A percentile compares a stretch with the other conserved stretches of the same genome.
Conservation (phyloP, 2,888 invertebrate genomes). For the Marasmarcha lunaedactyla region DNA sequence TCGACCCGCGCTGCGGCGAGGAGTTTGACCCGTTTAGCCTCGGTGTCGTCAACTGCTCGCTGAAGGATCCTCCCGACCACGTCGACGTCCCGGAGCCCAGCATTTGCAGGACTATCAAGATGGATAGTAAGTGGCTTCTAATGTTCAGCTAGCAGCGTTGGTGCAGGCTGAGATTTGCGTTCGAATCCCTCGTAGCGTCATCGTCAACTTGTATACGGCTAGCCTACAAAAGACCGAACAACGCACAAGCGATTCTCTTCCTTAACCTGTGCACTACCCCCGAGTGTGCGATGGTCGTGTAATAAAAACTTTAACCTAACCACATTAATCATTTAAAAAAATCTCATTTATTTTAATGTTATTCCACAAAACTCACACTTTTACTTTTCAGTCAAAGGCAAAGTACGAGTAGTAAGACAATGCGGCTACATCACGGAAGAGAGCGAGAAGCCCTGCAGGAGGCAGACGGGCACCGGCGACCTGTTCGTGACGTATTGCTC, state of each 20-base stretch:
- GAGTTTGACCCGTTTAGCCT: conserved; percentile 88
- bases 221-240: too few relatives aligned
- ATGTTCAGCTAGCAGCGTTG: too few relatives aligned
- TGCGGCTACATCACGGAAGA: conserved; percentile 83
- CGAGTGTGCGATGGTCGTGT: too few relatives aligned
- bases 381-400: conserved; percentile 81
- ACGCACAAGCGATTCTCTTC: too few relatives aligned
- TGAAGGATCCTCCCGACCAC: conserved; percentile 78
- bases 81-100: conserved; percentile 71
- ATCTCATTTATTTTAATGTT: too few relatives aligned
- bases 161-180: too few relatives aligned
- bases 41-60: conserved; percentile 86
- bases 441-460: conserved; percentile 69
- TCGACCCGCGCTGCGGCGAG: conserved; percentile 89
- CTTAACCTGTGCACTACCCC: too few relatives aligned
- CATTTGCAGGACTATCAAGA: conserved; percentile 85
- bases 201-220: too few relatives aligned
- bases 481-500: conserved; percentile 82
- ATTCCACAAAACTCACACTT: too few relatives aligned
- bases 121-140: conserved; percentile 73
- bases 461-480: conserved; percentile 77
- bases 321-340: conserved; percentile 5
- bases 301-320: neutral
- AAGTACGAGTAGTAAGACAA: conserved; percentile 80
- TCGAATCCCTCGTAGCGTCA: too few relatives aligned